These are phyloP conservation scores for Habropoda laboriosa DNA, from an alignment of 1,140 invertebrate genomes.

Conservation along the genomic window DNA sequence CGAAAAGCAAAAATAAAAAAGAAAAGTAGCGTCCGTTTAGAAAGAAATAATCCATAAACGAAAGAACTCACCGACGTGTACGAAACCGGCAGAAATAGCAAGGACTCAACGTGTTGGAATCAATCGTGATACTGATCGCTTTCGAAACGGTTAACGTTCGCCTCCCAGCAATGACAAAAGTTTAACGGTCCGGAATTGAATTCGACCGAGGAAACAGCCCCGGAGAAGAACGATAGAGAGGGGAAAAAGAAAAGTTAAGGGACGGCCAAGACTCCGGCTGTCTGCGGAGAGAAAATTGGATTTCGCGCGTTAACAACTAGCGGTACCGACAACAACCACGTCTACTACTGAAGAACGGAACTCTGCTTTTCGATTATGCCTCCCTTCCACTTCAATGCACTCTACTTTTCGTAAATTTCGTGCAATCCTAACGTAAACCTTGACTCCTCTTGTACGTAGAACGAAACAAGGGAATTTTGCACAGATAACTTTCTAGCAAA, in stretches of 20 bases:
- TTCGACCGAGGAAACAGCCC: constrained; percentile 31
- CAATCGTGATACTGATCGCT: constrained; percentile 30
- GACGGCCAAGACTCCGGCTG: constrained; percentile 23
- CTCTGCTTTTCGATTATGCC: constrained; percentile 16
- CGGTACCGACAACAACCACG: constrained; percentile 35
- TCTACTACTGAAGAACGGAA: constrained; percentile 7
- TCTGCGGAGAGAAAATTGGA: constrained; percentile 65
- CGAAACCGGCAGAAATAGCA: not conserved
- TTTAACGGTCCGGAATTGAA: constrained; percentile 67
- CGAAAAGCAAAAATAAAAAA: not conserved
- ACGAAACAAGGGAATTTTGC: too few relatives aligned
- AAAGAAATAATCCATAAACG: not conserved
- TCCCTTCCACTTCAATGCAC: not conserved
- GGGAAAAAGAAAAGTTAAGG: constrained; percentile 44
- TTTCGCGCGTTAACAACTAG: constrained; percentile 58
- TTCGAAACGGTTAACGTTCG: constrained; percentile 46
- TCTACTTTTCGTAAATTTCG: not conserved
- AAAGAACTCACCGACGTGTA: not conserved
- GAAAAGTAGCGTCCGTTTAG: not conserved
- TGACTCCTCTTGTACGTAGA: not conserved
- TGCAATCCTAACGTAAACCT: not conserved
- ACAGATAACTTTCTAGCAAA: too few relatives aligned
- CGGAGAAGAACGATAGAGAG: constrained; percentile 17
- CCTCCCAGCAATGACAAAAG: constrained; percentile 60
- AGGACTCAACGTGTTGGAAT: not conserved